A percentile compares a stretch with the other conserved stretches of the same genome.
These are phyloP conservation scores for Eupsilia transversa DNA, from an alignment of 2,888 invertebrate genomes.

Conservation along the genomic window DNA sequence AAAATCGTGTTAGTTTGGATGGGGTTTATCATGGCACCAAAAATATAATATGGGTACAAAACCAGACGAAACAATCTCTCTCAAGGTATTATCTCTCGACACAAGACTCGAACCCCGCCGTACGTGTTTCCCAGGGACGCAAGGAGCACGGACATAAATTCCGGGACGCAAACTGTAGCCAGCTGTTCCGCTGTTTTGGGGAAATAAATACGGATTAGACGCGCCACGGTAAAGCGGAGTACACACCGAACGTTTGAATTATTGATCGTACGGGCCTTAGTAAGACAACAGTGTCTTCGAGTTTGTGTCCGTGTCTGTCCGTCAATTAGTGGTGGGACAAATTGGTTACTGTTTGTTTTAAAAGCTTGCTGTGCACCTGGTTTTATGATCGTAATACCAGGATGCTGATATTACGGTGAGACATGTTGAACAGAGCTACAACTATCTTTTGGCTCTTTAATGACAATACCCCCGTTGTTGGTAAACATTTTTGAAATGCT, in stretches of 20 bases:
- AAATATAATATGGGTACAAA: not conserved
- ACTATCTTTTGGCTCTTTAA: not conserved
- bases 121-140: slow-evolving; percentile 78
- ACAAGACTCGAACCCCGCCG: slow-evolving; percentile 66
- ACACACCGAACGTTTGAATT: slow-evolving; percentile 81
- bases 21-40: not conserved
- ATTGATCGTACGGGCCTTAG: slow-evolving; percentile 75
- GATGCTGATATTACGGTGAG: not conserved
- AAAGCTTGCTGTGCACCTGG: slow-evolving; percentile 1
- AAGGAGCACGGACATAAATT: slow-evolving; percentile 85
- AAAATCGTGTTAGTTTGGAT: no score
- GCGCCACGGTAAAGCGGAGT: slow-evolving; percentile 77
- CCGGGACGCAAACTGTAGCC: slow-evolving; percentile 85
- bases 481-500: not conserved
- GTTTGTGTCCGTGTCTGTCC: slow-evolving; percentile 34
- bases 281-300: slow-evolving; percentile 53
- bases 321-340: slow-evolving; percentile 39
- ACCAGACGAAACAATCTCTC: slow-evolving; percentile 36
- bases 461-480: no score
- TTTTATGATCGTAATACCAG: not conserved
- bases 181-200: slow-evolving; percentile 88
- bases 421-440: not conserved
- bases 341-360: slow-evolving; percentile 23
- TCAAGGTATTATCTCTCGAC: slow-evolving; percentile 53
- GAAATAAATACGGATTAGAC: slow-evolving; percentile 89